These are phyloP conservation scores for Nanger granti DNA, from an alignment of 2,113 vertebrate species.

Conservation along the genomic window DNA sequence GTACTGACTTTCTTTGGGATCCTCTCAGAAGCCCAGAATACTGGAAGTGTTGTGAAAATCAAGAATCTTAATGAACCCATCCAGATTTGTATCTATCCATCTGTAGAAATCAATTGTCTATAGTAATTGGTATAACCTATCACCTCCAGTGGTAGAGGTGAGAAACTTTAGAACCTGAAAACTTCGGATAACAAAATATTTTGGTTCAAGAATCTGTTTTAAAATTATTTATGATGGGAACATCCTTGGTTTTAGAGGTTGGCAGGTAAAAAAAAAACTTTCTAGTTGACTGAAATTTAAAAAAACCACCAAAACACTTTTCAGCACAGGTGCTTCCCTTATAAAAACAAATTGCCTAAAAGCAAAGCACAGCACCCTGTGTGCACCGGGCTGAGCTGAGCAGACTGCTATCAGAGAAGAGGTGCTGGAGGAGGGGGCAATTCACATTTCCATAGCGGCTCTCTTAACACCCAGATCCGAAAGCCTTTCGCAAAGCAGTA, in stretches of 20 bases:
- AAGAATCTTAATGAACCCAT: neutral
- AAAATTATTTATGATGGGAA: slow-evolving; percentile 5
- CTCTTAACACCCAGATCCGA: slow-evolving; percentile 28
- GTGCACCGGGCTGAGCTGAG: neutral
- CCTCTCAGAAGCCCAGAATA: neutral
- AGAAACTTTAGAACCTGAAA: neutral
- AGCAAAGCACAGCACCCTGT: neutral
- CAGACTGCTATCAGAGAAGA: neutral
- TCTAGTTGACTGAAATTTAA: neutral
- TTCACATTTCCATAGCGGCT: slow-evolving; percentile 48
- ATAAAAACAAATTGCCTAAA: slow-evolving; percentile 19
- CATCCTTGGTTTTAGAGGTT: neutral
- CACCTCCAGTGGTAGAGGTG: neutral
- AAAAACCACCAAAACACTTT: neutral
- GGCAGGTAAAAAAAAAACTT: neutral
- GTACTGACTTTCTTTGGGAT: neutral
- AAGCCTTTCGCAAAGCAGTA: slow-evolving; percentile 46
- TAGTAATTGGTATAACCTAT: neutral
- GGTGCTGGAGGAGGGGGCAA: neutral
- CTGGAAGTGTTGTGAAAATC: neutral
- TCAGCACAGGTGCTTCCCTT: slow-evolving; percentile 20
- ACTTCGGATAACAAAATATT: neutral
- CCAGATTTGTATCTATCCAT: neutral
- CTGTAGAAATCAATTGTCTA: neutral
- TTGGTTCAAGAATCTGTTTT: neutral